These are phyloP conservation scores for Syngnathus acus DNA, from an alignment of 2,797 vertebrate species.

Conservation along the genomic window DNA sequence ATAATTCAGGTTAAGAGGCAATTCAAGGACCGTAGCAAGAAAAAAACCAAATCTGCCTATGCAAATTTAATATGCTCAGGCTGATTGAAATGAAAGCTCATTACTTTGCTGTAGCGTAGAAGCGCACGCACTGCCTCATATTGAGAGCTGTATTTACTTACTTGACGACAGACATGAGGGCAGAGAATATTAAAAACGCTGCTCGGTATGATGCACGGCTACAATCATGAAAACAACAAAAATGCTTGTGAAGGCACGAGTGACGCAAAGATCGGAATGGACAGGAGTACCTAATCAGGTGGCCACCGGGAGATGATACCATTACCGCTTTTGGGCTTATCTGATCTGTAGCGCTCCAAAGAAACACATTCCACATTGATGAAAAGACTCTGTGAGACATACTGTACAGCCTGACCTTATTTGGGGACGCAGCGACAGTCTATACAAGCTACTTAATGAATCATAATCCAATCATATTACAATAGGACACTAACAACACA, in stretches of 20 bases:
- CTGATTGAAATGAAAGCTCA: too few relatives aligned
- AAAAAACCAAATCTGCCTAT: not conserved
- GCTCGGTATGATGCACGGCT: not conserved
- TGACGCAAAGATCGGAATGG: too few relatives aligned
- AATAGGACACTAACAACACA: conserved; percentile 2
- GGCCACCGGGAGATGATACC: not conserved
- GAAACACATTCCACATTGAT: not conserved
- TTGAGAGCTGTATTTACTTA: not conserved
- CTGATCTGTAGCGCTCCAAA: not conserved
- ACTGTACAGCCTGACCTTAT: not conserved
- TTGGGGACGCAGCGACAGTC: not conserved
- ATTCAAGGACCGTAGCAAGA: not conserved
- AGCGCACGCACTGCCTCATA: not conserved
- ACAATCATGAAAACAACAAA: not conserved
- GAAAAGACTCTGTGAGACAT: not conserved
- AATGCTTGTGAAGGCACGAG: not conserved
- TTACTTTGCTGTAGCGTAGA: not conserved
- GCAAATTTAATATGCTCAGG: too few relatives aligned
- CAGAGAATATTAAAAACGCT: not conserved
- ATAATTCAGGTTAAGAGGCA: not conserved
- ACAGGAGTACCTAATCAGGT: too few relatives aligned
- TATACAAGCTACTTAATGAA: conserved; percentile 3
- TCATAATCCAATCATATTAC: conserved; percentile 6
- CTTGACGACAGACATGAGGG: not conserved
- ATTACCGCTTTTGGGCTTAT: not conserved